These are phyloP conservation scores for Felis catus DNA, from an alignment of 2,113 vertebrate species.

Conservation along the genomic window DNA sequence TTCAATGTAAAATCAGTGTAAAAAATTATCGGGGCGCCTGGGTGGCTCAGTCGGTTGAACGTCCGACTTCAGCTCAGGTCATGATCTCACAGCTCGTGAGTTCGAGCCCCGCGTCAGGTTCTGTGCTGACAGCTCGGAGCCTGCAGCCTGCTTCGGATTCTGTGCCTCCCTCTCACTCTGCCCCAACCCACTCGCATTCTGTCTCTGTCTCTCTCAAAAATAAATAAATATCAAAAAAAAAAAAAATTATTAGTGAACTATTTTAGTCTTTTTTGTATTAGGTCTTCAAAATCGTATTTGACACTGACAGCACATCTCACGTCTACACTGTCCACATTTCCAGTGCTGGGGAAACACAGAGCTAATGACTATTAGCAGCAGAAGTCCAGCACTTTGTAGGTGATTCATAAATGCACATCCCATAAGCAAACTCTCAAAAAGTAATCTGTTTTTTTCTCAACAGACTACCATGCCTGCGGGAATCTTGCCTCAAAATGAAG, in stretches of 20 bases:
- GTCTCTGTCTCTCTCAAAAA: neutral
- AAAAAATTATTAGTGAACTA: neutral
- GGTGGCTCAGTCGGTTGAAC: too few relatives aligned
- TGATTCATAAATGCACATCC: neutral
- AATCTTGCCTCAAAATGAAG: constrained; percentile 89
- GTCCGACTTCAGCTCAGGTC: too few relatives aligned
- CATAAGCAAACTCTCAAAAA: neutral
- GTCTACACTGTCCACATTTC: neutral
- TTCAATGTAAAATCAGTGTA: neutral
- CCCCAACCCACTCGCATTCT: too few relatives aligned
- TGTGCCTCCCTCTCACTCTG: too few relatives aligned
- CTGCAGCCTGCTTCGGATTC: too few relatives aligned
- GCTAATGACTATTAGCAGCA: neutral
- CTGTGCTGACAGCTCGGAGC: too few relatives aligned
- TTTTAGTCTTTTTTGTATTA: neutral
- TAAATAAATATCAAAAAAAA: neutral
- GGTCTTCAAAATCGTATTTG: neutral
- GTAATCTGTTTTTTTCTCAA: neutral
- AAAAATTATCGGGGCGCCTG: neutral
- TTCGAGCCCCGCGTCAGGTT: too few relatives aligned
- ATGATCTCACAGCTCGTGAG: too few relatives aligned
- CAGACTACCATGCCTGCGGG: constrained; percentile 91
- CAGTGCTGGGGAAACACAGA: neutral
- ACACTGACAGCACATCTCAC: neutral
- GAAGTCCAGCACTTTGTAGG: neutral